A percentile compares a stretch with the other conserved stretches of the same genome.
These are phyloP conservation scores for Halictus ligatus DNA, from an alignment of 2,888 invertebrate species.

Conservation along the genomic window DNA sequence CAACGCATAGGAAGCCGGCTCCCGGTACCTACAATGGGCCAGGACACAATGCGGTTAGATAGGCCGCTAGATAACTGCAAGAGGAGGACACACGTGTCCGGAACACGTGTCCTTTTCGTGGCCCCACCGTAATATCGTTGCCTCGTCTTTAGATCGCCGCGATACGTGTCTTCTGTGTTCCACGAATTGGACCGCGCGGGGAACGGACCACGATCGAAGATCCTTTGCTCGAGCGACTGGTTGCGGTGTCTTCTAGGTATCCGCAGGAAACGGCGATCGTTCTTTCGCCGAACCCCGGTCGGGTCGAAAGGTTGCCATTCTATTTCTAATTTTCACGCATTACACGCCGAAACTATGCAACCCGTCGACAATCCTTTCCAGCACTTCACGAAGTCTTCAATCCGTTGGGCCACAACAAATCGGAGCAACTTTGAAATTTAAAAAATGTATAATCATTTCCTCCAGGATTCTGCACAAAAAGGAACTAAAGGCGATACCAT, in stretches of 20 bases:
- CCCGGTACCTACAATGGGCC: conserved; percentile 58
- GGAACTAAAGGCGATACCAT: no score
- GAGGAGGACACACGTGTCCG: conserved; percentile 74
- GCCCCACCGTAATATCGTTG: conserved; percentile 62
- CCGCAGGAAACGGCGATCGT: conserved; percentile 21
- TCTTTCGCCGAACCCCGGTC: conserved; percentile 25
- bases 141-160: conserved; percentile 63
- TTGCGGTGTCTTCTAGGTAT: conserved; percentile 50
- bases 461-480: no score
- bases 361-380: no score
- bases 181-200: conserved; percentile 53
- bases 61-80: conserved; percentile 66
- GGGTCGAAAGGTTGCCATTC: conserved; percentile 18
- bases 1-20: conserved; percentile 51
- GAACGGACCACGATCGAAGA: conserved; percentile 50
- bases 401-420: no score
- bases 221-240: conserved; percentile 47
- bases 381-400: no score
- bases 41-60: conserved; percentile 67
- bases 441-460: no score
- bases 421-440: no score
- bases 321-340: not conserved
- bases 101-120: conserved; percentile 75
- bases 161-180: conserved; percentile 63
- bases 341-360: no score